Evolutionary conservation across 2,888 invertebrate species (phyloP).

Genomic region (Balanococcus diminutus): DNA sequence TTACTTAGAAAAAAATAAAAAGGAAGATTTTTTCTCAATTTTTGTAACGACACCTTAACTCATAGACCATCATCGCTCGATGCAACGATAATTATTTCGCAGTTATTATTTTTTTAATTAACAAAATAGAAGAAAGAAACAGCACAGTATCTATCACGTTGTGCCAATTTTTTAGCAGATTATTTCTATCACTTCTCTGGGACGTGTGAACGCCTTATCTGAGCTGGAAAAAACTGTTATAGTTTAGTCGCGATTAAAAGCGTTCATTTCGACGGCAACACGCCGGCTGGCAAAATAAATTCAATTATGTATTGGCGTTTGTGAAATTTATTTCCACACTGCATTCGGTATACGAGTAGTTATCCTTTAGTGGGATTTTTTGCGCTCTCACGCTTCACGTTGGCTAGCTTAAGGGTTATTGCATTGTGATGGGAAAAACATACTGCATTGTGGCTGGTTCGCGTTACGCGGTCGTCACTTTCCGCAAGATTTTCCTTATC

Average conservation of each 20-base stretch:
- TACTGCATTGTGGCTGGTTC: conserved; percentile 34
- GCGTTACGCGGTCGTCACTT: conserved; percentile 18
- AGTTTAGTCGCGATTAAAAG: conserved; percentile 3
- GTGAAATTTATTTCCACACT: neutral
- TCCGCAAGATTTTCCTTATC: conserved; percentile 40
- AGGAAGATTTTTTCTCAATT: too few species aligned
- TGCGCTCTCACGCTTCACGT: neutral
- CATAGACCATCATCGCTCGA: too few species aligned
- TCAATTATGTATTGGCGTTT: conserved; percentile 20
- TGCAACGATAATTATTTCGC: too few species aligned
- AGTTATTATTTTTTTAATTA: neutral
- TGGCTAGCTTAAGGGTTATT: conserved; percentile 31
- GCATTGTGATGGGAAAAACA: conserved; percentile 8
- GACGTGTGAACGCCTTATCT: neutral
- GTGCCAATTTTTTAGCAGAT: neutral
- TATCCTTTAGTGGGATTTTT: neutral
- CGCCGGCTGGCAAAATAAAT: neutral
- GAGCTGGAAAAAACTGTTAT: neutral
- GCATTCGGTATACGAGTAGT: neutral
- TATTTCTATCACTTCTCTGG: neutral
- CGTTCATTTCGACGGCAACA: neutral
- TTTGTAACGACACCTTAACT: too few species aligned
- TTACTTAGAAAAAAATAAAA: too few species aligned
- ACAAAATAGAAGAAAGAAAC: neutral
- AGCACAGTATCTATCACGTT: neutral